Base-by-base conservation (phyloP, 2,888 invertebrate genomes). In the Ennomos fuscantarius region DNA sequence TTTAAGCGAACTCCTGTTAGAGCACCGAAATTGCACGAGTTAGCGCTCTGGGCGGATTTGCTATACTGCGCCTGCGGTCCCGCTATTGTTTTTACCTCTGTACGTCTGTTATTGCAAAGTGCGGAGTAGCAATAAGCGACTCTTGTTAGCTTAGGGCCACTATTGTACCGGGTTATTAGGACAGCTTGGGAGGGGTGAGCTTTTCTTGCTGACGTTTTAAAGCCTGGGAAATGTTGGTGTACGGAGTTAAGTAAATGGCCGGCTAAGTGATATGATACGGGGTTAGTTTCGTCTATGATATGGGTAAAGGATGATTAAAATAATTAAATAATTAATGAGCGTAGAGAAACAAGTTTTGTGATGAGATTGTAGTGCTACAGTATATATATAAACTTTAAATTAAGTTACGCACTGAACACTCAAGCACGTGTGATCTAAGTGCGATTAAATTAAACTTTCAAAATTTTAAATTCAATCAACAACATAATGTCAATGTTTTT, bases 161-260 rank as follows among this genome's bases (percentile, higher is more conserved):
- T 85, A 86, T 88, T 88, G 88, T 87, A 78, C 72, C 77, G 70
- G 78, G 84, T 88, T 89, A 89, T 87, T 89, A 87, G 87, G 82
- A 81, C 82, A 82, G 82, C 77, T 74, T 76, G 76, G 73, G 78
- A 69, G 70, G 76, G 78, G 81, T 81, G 74, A 76, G 68, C 72
- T 71, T 74, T 78, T 75, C 74, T 73, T 72, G 69, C 70, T 72
- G 68, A 68, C 63, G 65, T 54, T 65, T 65, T 59, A 63, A 62
- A 62, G 58, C 65, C 60, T 47, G 53, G 50, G 46, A n/a, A 58
- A 59, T 42, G 49, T 59, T 49, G 49, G 50, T 31, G 44, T 34
- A 49, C 45, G 41, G 40, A 50, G 45, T 41, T 48, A 49, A 53
- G 53, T 49, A 58, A 58, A 53, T 58, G 49, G 12, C 24, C 58